Evolutionary conservation across 2,113 vertebrate species (phyloP), one percentile per base, ranked within the genome.

Genomic region (Hepsetus odoe): DNA sequence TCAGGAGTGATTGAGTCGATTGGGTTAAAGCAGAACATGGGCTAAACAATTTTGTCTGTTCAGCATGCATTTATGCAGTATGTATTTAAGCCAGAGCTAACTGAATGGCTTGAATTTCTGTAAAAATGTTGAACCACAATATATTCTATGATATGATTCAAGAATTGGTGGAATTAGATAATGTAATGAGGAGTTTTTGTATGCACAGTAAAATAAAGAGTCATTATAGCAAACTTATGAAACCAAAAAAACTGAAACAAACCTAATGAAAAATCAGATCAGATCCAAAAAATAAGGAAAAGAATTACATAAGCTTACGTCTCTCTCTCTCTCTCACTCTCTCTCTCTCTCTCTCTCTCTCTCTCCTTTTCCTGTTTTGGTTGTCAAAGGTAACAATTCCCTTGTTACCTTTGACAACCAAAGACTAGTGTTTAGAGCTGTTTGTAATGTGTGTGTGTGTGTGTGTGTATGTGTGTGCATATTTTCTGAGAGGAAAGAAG

Each of bases 41-140:
- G 33, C 38, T 58, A 42, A 58, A 32, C 51, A 62, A 73, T 33
- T 46, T 14, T 46, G 13, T 2, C 13, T 2, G 20, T 53, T 53
- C 44, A 12, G 4, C 1, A 3, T 30, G 28, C 3, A 61, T 61
- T 28, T 4, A 30, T 1, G 1, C 16, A 53, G 20, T 64, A 33
- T 62, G 8, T 62, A 8, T 33, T 32, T 5, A 20, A 33, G 8
- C 28, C 28, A 62, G 58, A 30, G 6, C 4, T 42, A 32, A 12
- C 26, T 13, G 12, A 26, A 26, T 62, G 64, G 56, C 26, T 42
- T 82, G 68, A 76, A 59, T 74, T 80, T 80, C 72, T 83, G 66
- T 55, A 76, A 76, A 66, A 38, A 51, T 70, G 53, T 38, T 72
- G 74, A 64, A 20, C 14, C 59, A 33, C 18, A 33, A 56, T 76